phyloP scores from a whole-genome alignment of 1,140 invertebrate genomes.

The Akabosia matsudoensis region DNA sequence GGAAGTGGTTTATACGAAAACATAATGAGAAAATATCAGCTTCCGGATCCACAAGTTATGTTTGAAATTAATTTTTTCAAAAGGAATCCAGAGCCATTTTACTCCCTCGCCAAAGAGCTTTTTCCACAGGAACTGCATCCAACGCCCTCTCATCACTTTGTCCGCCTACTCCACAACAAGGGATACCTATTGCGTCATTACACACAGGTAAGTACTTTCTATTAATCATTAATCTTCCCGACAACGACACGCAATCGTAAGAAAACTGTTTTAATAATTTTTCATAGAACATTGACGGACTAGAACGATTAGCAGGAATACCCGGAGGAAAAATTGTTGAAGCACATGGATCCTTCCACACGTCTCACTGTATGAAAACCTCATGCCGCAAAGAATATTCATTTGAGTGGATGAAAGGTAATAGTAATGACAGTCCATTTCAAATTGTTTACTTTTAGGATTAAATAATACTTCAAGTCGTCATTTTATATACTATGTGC shows the following conservation, averaged over 20 bases:
- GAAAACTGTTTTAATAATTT: conserved; percentile 6
- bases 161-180: conserved; percentile 74
- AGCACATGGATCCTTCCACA: conserved; percentile 89
- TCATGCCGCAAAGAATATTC: conserved; percentile 68
- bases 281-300: conserved; percentile 84
- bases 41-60: conserved; percentile 91
- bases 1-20: conserved; percentile 89
- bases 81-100: conserved; percentile 81
- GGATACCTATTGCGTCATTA: conserved; percentile 76
- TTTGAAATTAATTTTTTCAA: conserved; percentile 84
- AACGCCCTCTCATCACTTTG: conserved; percentile 78
- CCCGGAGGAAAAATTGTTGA: conserved; percentile 81
- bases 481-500: no score
- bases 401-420: conserved; percentile 79
- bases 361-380: conserved; percentile 72
- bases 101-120: conserved; percentile 78
- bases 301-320: conserved; percentile 84
- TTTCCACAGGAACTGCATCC: conserved; percentile 78
- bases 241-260: no score
- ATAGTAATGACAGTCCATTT: neutral
- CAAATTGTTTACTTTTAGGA: neutral
- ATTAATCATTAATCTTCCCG: neutral
- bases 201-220: conserved; percentile 59
- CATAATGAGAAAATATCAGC: conserved; percentile 77
- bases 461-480: no score